Evolutionary conservation across 2,797 vertebrate genomes (phyloP).

Genomic region (Amniataba percoides): DNA sequence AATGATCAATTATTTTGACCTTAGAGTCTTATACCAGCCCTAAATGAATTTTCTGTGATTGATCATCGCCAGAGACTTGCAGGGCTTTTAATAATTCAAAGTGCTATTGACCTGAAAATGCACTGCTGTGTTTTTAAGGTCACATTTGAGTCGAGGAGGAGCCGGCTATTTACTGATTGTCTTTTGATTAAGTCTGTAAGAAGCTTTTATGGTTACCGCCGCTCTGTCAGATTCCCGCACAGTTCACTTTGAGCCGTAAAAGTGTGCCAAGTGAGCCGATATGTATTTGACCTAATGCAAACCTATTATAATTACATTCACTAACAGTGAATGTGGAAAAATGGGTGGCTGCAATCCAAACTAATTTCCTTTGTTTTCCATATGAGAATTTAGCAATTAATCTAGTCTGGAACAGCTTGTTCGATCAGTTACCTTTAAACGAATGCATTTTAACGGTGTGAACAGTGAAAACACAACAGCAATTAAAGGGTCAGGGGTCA

Average conservation of each 20-base stretch:
- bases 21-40: slow-evolving; percentile 5
- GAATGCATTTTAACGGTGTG: not conserved
- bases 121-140: slow-evolving; percentile 41
- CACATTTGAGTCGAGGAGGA: slow-evolving; percentile 19
- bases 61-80: slow-evolving; percentile 13
- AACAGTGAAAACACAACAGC: not conserved
- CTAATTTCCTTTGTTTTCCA: not conserved
- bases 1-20: slow-evolving; percentile 47
- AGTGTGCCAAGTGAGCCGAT: not conserved
- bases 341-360: not conserved
- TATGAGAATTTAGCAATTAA: not conserved
- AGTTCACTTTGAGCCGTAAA: slow-evolving; percentile 1
- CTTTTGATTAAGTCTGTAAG: slow-evolving; percentile 15
- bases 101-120: slow-evolving; percentile 49
- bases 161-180: slow-evolving; percentile 11
- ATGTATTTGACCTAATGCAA: slow-evolving; percentile 13
- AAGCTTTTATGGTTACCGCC: slow-evolving; percentile 31
- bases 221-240: not conserved
- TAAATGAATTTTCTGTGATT: slow-evolving; percentile 52
- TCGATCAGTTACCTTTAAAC: not conserved
- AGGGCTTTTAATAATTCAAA: slow-evolving; percentile 63
- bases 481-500: slow-evolving; percentile 1
- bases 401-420: not conserved
- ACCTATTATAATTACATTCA: not conserved
- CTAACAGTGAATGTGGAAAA: not conserved